Evolutionary conservation across 1,140 invertebrate genomes (phyloP).

Genomic region (Zaprionus inermis): DNA sequence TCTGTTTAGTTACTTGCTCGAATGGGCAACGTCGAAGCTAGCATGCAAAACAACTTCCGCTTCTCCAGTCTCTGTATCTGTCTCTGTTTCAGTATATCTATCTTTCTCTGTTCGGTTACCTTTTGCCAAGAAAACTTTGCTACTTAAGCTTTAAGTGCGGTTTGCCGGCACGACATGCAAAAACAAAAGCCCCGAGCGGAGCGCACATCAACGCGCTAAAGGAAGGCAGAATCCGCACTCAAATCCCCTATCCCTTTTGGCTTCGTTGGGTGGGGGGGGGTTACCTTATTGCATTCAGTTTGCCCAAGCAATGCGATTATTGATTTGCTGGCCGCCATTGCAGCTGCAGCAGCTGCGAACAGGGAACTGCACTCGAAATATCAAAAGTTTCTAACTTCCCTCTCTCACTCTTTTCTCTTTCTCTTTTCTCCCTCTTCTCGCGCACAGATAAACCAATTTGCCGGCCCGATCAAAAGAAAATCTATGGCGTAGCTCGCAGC

Average conservation of each 20-base stretch:
- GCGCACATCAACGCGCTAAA: background rate
- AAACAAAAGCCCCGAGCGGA: conserved; percentile 28
- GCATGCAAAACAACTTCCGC: background rate
- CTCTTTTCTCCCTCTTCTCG: conserved; percentile 17
- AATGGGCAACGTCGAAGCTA: conserved; percentile 39
- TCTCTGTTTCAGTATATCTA: too few relatives aligned
- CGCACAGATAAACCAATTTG: conserved; percentile 93
- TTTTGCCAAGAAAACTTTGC: conserved; percentile 59
- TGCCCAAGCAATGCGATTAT: conserved; percentile 67
- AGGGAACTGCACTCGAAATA: conserved; percentile 73
- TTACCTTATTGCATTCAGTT: conserved; percentile 50
- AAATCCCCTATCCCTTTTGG: too few relatives aligned
- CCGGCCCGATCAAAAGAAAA: conserved; percentile 89
- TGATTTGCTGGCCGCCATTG: conserved; percentile 42
- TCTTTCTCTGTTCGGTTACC: conserved; percentile 19
- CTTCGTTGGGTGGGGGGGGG: background rate
- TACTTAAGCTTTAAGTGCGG: conserved; percentile 65
- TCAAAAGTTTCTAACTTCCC: conserved; percentile 51
- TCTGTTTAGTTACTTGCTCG: conserved; percentile 67
- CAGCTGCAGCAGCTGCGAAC: conserved; percentile 45
- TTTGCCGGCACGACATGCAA: conserved; percentile 39
- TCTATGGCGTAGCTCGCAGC: conserved; percentile 93
- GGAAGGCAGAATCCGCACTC: conserved; percentile 30
- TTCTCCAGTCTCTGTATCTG: conserved; percentile 5
- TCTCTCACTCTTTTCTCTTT: conserved; percentile 17